Evolutionary conservation across 2,113 vertebrate genomes (phyloP).

Genomic region (Murina feae): DNA sequence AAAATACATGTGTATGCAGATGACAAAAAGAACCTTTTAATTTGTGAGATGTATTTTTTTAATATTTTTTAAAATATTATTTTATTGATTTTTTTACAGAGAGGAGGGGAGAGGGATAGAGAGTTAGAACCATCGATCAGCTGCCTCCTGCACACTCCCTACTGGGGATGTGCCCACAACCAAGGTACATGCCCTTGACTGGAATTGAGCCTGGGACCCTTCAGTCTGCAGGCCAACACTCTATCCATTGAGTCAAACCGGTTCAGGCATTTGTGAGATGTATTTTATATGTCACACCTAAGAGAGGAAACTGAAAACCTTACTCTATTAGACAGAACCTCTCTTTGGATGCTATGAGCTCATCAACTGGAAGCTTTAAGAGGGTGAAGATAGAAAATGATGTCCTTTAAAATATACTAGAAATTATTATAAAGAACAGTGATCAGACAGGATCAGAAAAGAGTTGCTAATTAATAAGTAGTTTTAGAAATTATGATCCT

Average conservation of each 20-base stretch:
- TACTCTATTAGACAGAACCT: background rate
- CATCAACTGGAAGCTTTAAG: background rate
- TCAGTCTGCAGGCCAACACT: too few relatives aligned
- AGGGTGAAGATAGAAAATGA: background rate
- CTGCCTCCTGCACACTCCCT: too few relatives aligned
- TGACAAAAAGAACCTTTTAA: background rate
- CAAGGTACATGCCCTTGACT: too few relatives aligned
- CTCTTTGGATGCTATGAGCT: background rate
- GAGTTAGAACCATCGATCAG: too few relatives aligned
- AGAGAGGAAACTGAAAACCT: background rate
- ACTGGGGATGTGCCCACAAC: too few relatives aligned
- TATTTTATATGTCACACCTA: background rate
- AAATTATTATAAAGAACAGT: background rate
- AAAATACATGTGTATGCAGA: background rate
- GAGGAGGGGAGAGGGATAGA: too few relatives aligned
- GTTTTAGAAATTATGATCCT: slow-evolving; percentile 10
- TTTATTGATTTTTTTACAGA: too few relatives aligned
- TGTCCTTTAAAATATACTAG: background rate
- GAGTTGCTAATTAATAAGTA: background rate
- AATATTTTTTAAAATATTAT: background rate
- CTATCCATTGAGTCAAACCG: too few relatives aligned
- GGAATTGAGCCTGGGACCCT: too few relatives aligned
- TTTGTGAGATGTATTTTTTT: background rate
- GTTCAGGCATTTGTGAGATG: background rate
- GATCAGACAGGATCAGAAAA: background rate